These are phyloP conservation scores for Spizaetus ornatus DNA, from an alignment of 2,113 vertebrate genomes.

Conservation along the genomic window DNA sequence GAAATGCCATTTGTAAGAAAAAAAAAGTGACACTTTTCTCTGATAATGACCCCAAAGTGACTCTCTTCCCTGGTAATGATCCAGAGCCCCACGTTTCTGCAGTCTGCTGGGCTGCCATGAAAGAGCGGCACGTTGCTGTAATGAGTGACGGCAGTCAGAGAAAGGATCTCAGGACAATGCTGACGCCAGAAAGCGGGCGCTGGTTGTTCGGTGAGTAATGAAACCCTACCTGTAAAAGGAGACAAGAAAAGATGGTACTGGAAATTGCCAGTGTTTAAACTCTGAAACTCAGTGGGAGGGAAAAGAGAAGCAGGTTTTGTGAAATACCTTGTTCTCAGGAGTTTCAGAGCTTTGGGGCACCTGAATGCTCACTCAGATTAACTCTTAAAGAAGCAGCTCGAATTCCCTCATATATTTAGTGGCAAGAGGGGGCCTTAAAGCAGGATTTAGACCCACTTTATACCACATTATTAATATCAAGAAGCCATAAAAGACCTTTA, in stretches of 20 bases:
- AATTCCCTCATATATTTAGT: slow-evolving; percentile 14
- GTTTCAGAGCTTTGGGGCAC: slow-evolving; percentile 31
- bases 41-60: slow-evolving; percentile 29
- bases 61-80: slow-evolving; percentile 43
- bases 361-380: slow-evolving; percentile 1
- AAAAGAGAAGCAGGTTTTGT: slow-evolving; percentile 49
- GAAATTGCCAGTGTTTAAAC: slow-evolving; percentile 49
- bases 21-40: neutral
- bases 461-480: slow-evolving; percentile 27
- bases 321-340: slow-evolving; percentile 1
- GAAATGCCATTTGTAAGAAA: neutral
- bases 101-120: slow-evolving; percentile 11
- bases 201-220: neutral
- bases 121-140: neutral
- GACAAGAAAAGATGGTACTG: slow-evolving; percentile 28
- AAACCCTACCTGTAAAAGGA: slow-evolving; percentile 25
- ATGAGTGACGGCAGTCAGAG: neutral
- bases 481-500: slow-evolving; percentile 41
- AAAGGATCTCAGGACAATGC: slow-evolving; percentile 29
- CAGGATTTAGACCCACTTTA: slow-evolving; percentile 41
- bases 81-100: neutral
- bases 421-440: slow-evolving; percentile 20
- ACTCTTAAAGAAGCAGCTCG: neutral
- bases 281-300: slow-evolving; percentile 58
- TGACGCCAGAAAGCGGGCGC: neutral